A percentile compares a stretch with the other conserved stretches of the same genome.
Conservation (phyloP, 2,113 vertebrate genomes). For the Myotis lucifugus region DNA sequence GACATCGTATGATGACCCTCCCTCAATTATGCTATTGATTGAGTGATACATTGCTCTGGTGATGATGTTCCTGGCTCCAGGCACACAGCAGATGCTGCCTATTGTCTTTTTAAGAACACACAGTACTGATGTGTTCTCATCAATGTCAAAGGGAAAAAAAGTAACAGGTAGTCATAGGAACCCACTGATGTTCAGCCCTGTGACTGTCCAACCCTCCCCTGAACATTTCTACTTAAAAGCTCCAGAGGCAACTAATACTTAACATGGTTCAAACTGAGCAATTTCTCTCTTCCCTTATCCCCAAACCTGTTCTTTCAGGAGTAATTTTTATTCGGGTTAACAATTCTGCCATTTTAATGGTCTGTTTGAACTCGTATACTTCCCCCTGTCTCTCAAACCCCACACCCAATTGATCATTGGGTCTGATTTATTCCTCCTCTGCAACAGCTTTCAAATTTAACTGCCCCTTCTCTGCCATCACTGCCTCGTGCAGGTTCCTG, state of each 20-base stretch:
- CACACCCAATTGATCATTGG: too few species aligned
- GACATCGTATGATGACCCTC: background rate
- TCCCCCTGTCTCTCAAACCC: background rate
- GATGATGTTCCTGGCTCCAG: background rate
- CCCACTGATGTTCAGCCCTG: background rate
- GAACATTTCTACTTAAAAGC: background rate
- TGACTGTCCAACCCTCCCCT: background rate
- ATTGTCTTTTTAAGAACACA: conserved; percentile 22
- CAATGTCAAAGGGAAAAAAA: background rate
- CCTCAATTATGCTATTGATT: background rate
- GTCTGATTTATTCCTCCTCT: background rate
- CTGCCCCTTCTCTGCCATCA: background rate
- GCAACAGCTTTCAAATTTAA: background rate
- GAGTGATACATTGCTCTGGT: background rate
- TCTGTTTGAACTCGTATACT: background rate
- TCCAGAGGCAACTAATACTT: background rate
- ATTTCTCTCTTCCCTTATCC: background rate
- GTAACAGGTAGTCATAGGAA: background rate
- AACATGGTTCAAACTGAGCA: background rate
- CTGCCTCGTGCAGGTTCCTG: background rate
- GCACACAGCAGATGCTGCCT: background rate
- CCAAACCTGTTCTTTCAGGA: background rate
- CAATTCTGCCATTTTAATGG: background rate
- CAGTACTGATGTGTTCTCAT: background rate
- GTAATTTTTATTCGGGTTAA: background rate